phyloP scores from a whole-genome alignment of 2,113 vertebrate genomes.

The Ivindomyrus marchei region DNA sequence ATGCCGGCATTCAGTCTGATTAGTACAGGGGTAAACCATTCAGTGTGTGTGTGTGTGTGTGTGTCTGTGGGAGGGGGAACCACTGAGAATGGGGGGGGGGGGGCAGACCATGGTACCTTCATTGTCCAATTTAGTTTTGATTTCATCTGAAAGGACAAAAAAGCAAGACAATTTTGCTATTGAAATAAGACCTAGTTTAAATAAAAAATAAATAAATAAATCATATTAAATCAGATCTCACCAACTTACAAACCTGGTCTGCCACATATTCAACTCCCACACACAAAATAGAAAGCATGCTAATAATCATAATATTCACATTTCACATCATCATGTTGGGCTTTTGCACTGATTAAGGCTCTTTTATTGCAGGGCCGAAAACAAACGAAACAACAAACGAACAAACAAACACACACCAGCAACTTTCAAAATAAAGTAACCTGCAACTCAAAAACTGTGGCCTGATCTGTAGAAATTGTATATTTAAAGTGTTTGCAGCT shows the following conservation, averaged over 20 bases:
- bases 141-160: conserved; percentile 65
- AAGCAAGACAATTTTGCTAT: conserved; percentile 8
- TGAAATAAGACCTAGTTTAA: neutral
- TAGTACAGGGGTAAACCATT: conserved; percentile 44
- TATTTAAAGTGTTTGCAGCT: neutral
- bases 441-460: neutral
- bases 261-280: neutral
- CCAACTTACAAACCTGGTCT: neutral
- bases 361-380: neutral
- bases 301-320: neutral
- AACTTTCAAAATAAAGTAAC: neutral
- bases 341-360: neutral
- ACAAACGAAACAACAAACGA: neutral
- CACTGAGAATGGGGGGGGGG: conserved; percentile 17
- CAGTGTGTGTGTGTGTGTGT: conserved; percentile 31
- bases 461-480: neutral
- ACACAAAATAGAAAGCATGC: neutral
- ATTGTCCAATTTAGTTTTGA: conserved; percentile 64
- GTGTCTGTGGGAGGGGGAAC: conserved; percentile 17
- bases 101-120: conserved; percentile 65
- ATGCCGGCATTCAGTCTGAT: conserved; percentile 64
- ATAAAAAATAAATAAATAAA: too few species aligned
- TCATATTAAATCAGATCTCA: neutral
- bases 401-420: neutral
- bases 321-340: neutral